Conservation (phyloP, 2,113 vertebrate species). For the Peucedramus taeniatus region DNA sequence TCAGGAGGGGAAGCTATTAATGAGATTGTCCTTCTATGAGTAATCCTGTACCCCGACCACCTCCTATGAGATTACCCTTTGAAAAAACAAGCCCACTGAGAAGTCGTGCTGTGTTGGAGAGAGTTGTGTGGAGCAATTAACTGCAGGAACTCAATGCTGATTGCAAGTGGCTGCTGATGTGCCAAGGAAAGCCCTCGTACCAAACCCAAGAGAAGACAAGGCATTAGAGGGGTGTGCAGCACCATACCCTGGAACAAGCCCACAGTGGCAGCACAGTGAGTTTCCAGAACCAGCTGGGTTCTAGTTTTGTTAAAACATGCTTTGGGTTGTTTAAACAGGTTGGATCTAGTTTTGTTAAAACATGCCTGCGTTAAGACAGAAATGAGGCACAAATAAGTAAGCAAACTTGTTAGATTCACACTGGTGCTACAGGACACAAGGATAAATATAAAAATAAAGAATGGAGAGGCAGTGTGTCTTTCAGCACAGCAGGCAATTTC, state of each 20-base stretch:
- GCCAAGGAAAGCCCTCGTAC: neutral
- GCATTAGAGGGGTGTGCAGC: neutral
- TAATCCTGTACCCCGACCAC: conserved; percentile 24
- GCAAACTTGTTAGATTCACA: neutral
- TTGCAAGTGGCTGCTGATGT: neutral
- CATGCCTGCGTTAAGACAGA: neutral
- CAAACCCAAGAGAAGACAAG: neutral
- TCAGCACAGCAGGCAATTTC: neutral
- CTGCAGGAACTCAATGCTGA: neutral
- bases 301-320: neutral
- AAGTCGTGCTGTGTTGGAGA: neutral
- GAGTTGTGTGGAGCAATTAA: conserved; percentile 17
- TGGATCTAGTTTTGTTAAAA: neutral
- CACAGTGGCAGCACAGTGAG: fast-evolving
- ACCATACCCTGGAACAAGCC: neutral
- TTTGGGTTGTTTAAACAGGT: neutral
- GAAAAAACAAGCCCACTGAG: conserved; percentile 42
- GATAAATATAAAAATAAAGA: neutral
- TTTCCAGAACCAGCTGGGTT: neutral
- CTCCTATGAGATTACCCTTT: conserved; percentile 42
- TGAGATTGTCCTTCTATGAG: conserved; percentile 49
- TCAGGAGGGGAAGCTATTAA: conserved; percentile 34
- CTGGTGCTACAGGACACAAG: neutral
- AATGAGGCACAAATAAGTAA: neutral
- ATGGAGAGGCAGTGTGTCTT: neutral